Conservation (phyloP, 2,888 invertebrate genomes). For the Azorinus chamasolen region DNA sequence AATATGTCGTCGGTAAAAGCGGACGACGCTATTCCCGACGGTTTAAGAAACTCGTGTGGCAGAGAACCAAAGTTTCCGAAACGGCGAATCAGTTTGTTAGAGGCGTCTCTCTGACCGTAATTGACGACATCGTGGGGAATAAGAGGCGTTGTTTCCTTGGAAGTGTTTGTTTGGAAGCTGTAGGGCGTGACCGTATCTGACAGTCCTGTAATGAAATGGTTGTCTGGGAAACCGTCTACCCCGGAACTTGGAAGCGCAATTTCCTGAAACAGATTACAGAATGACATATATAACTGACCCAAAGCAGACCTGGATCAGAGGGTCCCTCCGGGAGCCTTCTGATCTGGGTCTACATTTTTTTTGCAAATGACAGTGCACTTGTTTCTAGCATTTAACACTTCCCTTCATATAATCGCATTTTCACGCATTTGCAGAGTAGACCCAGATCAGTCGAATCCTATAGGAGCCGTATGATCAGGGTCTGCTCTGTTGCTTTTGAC, state of each 20-base stretch:
- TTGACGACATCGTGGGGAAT: slow-evolving; percentile 16
- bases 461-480: too few relatives aligned
- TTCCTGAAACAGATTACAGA: slow-evolving; percentile 57
- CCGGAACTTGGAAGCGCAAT: slow-evolving; percentile 70
- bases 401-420: too few relatives aligned
- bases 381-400: too few relatives aligned
- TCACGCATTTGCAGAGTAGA: too few relatives aligned
- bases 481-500: too few relatives aligned
- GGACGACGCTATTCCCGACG: slow-evolving; percentile 67
- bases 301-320: too few relatives aligned
- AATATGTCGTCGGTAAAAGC: slow-evolving; percentile 66
- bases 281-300: too few relatives aligned
- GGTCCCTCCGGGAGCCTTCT: too few relatives aligned
- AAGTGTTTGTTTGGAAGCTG: background rate
- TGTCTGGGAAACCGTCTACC: slow-evolving; percentile 73
- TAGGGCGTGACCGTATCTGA: slow-evolving; percentile 59
- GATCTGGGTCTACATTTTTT: too few relatives aligned
- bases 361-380: too few relatives aligned
- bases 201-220: slow-evolving; percentile 69
- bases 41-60: slow-evolving; percentile 62
- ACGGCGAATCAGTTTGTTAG: slow-evolving; percentile 38
- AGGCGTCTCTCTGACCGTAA: background rate
- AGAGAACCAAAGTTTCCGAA: slow-evolving; percentile 69
- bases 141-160: slow-evolving; percentile 42
- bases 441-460: too few relatives aligned